Conservation (phyloP, 2,888 invertebrate genomes). For the Diabrotica balteata region DNA sequence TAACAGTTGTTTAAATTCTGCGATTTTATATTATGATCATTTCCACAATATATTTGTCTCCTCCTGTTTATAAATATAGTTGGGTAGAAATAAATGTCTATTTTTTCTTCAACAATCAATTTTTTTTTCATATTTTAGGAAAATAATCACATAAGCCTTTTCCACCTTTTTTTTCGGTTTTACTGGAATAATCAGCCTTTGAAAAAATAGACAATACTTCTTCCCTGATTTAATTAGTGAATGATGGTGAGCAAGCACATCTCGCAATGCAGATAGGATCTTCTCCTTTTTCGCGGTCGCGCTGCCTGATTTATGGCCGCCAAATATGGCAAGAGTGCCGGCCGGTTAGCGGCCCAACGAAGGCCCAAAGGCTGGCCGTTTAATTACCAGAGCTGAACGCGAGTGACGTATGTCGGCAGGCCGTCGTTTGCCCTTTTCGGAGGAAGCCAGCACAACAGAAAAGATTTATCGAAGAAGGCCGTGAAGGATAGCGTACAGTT, state of each 20-base stretch:
- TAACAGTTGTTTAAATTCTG: too few species aligned
- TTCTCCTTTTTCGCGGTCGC: constrained; percentile 18
- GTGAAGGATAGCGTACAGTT: constrained; percentile 9
- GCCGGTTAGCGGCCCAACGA: constrained; percentile 26
- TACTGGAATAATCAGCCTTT: too few species aligned
- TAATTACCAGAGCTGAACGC: constrained; percentile 37
- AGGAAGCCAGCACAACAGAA: constrained; percentile 9
- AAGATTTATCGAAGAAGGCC: constrained; percentile 17
- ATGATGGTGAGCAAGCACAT: constrained; percentile 10
- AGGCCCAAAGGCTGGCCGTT: constrained; percentile 29
- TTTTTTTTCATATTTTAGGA: too few species aligned
- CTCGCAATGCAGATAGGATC: constrained; percentile 19
- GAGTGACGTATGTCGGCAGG: constrained; percentile 36
- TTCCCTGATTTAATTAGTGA: constrained; percentile 17
- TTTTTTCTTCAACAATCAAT: too few species aligned
- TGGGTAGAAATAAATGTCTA: too few species aligned
- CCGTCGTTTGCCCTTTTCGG: constrained; percentile 29
- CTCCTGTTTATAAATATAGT: too few species aligned
- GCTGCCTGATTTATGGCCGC: constrained; percentile 39
- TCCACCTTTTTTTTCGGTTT: too few species aligned
- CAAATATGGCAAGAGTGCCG: constrained; percentile 42
- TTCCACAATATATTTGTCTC: too few species aligned
- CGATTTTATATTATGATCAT: too few species aligned
- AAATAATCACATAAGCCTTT: too few species aligned
- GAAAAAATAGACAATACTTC: background rate